A percentile compares a stretch with the other conserved stretches of the same genome.
These are phyloP conservation scores for Hoplostethus mediterraneus DNA, from an alignment of 2,797 vertebrate genomes.

Conservation along the genomic window DNA sequence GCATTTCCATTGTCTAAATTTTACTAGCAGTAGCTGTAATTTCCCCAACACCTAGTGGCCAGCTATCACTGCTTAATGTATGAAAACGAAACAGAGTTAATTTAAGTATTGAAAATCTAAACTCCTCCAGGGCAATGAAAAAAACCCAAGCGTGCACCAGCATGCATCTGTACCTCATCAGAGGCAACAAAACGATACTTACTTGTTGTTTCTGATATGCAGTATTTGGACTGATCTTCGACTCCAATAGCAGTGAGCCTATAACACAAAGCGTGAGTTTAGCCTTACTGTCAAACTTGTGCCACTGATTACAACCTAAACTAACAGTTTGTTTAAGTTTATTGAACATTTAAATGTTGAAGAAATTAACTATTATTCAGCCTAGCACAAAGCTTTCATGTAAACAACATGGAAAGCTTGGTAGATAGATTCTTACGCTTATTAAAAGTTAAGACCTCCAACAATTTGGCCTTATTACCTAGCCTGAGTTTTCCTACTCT, in stretches of 20 bases:
- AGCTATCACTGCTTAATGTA: neutral
- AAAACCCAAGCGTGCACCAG: neutral
- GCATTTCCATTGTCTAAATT: neutral
- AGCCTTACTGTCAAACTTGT: neutral
- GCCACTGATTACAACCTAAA: neutral
- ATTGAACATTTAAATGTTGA: neutral
- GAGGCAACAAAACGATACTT: slow-evolving; percentile 63
- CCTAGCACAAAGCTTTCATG: neutral
- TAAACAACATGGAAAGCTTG: slow-evolving; percentile 4
- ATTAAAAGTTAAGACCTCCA: neutral
- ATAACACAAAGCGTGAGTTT: slow-evolving; percentile 67
- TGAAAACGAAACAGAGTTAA: neutral
- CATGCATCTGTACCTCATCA: neutral
- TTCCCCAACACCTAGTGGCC: slow-evolving; percentile 13
- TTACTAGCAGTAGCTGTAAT: neutral
- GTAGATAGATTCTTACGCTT: neutral
- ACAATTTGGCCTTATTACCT: neutral
- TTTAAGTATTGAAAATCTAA: neutral
- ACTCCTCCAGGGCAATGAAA: neutral
- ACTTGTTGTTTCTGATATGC: slow-evolving; percentile 99
- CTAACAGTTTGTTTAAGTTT: neutral
- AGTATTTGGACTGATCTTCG: slow-evolving; percentile 98
- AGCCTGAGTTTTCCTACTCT: neutral
- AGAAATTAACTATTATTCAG: neutral
- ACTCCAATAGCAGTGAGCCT: slow-evolving; percentile 98